Conservation (phyloP, 2,888 invertebrate species). For the Lacanobia oleracea region DNA sequence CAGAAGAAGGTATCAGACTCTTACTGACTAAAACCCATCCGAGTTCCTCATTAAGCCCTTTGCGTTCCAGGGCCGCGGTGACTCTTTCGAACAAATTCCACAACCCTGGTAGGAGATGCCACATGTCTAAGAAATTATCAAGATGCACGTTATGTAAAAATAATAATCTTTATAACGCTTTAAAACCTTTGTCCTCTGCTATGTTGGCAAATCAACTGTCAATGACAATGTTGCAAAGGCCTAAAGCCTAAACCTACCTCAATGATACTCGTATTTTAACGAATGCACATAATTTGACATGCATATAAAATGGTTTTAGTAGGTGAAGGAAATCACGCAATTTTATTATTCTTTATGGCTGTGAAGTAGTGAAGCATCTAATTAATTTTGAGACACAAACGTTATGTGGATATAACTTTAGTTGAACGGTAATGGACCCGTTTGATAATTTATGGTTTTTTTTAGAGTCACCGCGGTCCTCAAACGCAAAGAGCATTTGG, state of each 20-base stretch:
- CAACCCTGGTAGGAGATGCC: too few relatives aligned
- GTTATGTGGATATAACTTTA: neutral
- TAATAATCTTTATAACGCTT: neutral
- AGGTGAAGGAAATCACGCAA: neutral
- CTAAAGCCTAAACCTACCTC: neutral
- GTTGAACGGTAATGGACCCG: too few relatives aligned
- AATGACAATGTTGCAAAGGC: conserved; percentile 4
- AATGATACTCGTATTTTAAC: conserved; percentile 2
- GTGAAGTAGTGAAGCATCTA: neutral
- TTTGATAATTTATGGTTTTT: too few relatives aligned
- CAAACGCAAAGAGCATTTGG: too few relatives aligned
- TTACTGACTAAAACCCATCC: too few relatives aligned
- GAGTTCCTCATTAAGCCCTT: too few relatives aligned
- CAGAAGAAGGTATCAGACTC: too few relatives aligned
- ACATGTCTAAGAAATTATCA: neutral
- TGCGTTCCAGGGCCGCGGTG: too few relatives aligned
- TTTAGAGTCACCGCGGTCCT: too few relatives aligned
- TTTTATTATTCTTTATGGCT: neutral
- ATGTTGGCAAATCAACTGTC: neutral
- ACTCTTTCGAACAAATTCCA: too few relatives aligned
- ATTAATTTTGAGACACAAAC: conserved; percentile 2
- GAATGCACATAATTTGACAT: neutral
- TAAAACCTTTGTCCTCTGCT: neutral
- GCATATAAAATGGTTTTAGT: neutral
- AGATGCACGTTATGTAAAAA: neutral